Base-by-base conservation (phyloP, 2,113 vertebrate genomes). In the Plotosus lineatus region DNA sequence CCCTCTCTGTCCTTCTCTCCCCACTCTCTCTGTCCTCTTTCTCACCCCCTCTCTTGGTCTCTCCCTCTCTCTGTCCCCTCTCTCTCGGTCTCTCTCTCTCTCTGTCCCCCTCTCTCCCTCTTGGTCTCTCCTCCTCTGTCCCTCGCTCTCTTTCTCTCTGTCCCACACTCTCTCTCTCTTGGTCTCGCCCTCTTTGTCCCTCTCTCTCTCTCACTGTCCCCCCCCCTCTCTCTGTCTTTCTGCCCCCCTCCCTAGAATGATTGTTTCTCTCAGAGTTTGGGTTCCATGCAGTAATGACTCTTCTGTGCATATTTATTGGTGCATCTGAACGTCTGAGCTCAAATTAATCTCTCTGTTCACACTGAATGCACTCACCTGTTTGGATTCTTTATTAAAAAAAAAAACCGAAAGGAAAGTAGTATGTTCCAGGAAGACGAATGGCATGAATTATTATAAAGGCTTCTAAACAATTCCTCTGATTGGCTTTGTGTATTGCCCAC, bases 301-400 rank as follows among this genome's bases (percentile, higher is more conserved):
- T 53, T 71, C 55, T 60, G 53, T 60, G 71, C 82, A 48, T 46
- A 79, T 82, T 72, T 85, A 79, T 85, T 80, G 19, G 55, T 75
- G 71, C 83, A 90, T 90, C 83, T 89, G 83, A 19, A 33, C 84
- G 84, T 90, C 86, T 84, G 84, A 85, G 87, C 33, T 75, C 56
- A 40, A 74, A 74, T 36, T 26, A 11, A 63, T 58, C 53, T 58
- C 33, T 58, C 23, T 2, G 23, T 56, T 9, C 17, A 38, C 31
- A 63, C 60, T 1, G 33, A 63, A 38, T 9, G 40, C 58, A 42
- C 21, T 58, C 77, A 68, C 77, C 66, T 56, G 77, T 69, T 76
- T 66, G 56, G 60, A 4, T 17, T 26, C 46, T 78, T 36, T 73
- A 50, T 42, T 44, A 71, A 28, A 71, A 51, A 46, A 48, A 9